Percentiles rank a stretch among this genome's conserved stretches.
phyloP scores from a whole-genome alignment of 2,113 vertebrate species.

The Mandrillus leucophaeus region DNA sequence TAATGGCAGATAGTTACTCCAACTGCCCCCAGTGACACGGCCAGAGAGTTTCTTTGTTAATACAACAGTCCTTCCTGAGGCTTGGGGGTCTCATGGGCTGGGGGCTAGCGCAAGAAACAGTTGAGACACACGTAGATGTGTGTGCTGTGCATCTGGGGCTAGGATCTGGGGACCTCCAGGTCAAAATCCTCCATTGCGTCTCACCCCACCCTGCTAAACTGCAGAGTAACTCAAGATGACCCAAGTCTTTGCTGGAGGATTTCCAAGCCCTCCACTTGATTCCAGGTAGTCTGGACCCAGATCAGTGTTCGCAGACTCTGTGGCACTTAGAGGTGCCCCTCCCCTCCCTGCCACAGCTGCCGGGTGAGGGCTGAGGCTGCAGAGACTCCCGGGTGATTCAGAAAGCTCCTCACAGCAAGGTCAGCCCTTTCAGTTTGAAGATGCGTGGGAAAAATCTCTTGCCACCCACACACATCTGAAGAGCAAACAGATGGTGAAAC shows the following conservation, averaged over 20 bases:
- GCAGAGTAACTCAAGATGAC: not conserved
- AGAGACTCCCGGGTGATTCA: conserved; percentile 30
- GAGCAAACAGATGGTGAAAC: not conserved
- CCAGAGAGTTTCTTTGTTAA: not conserved
- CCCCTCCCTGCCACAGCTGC: rapidly evolving
- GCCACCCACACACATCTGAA: not conserved
- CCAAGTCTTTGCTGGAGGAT: not conserved
- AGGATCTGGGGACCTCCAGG: not conserved
- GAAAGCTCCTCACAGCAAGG: not conserved
- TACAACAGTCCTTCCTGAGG: not conserved
- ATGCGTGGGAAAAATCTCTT: conserved; percentile 64
- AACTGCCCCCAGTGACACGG: not conserved
- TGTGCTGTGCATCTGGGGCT: not conserved
- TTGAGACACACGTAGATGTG: rapidly evolving
- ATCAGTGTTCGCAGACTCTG: rapidly evolving
- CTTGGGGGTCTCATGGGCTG: not conserved
- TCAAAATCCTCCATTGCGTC: not conserved
- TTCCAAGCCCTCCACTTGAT: not conserved
- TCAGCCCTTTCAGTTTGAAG: conserved; percentile 38
- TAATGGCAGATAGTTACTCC: not conserved
- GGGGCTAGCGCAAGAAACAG: not conserved
- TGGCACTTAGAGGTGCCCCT: rapidly evolving
- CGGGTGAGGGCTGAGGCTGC: not conserved
- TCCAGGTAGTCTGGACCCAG: not conserved
- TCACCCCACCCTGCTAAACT: not conserved